Conservation (phyloP, 2,113 vertebrate genomes). For the Chrysochloris asiatica region DNA sequence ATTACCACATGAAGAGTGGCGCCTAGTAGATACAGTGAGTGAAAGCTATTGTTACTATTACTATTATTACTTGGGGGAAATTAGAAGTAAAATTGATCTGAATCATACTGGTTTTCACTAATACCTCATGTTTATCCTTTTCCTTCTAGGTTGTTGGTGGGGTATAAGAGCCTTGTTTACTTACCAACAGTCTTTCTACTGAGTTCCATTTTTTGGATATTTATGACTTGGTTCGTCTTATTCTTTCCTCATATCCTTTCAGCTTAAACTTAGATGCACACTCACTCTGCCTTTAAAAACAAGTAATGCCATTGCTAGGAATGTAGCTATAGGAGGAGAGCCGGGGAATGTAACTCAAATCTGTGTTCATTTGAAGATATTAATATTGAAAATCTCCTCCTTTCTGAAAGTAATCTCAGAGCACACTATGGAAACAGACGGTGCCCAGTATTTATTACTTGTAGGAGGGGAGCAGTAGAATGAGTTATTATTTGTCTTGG, state of each 20-base stretch:
- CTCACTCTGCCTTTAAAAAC: conserved; percentile 47
- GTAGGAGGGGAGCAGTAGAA: not conserved
- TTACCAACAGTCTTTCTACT: conserved; percentile 89
- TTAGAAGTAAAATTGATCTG: conserved; percentile 21
- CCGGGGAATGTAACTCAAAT: not conserved
- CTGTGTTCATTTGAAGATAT: conserved; percentile 27
- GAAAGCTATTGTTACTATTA: not conserved
- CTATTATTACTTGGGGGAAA: not conserved
- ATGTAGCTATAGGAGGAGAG: not conserved
- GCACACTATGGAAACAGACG: not conserved
- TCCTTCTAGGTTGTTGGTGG: conserved; percentile 86
- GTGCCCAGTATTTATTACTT: not conserved
- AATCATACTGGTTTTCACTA: conserved; percentile 26
- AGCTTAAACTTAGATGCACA: not conserved
- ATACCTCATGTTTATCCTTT: conserved; percentile 32
- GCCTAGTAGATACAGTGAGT: not conserved
- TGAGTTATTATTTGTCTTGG: conserved; percentile 27
- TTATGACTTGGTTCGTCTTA: conserved; percentile 93
- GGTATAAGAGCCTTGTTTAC: conserved; percentile 83
- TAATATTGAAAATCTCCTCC: conserved; percentile 28
- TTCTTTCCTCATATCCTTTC: conserved; percentile 97
- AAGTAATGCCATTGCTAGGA: conserved; percentile 41
- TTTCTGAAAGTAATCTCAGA: conserved; percentile 18
- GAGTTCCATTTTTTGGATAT: conserved; percentile 94
- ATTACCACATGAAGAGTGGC: not conserved